phyloP scores from a whole-genome alignment of 2,797 vertebrate genomes.

The Hemibagrus guttatus region DNA sequence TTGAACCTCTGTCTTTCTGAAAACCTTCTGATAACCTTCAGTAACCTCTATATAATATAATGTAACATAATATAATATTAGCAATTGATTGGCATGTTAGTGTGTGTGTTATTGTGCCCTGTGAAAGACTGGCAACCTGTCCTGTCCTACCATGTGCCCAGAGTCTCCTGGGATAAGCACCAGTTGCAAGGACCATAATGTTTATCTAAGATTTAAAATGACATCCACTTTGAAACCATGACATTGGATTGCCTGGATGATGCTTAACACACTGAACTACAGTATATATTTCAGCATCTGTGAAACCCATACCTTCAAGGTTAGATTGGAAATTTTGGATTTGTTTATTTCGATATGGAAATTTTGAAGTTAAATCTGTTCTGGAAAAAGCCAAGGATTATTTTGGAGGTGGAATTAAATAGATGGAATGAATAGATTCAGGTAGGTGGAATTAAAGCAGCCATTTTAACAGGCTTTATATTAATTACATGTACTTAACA shows the following conservation, averaged over 20 bases:
- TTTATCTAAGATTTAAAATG: background rate
- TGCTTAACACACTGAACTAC: background rate
- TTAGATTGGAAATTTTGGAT: background rate
- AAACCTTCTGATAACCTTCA: too few species aligned
- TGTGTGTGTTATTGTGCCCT: too few species aligned
- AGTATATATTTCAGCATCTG: background rate
- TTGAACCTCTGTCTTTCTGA: too few species aligned
- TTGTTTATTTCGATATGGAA: too few species aligned
- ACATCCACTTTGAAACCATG: background rate
- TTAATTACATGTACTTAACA: background rate
- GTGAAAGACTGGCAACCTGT: too few species aligned
- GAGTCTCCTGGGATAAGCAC: too few species aligned
- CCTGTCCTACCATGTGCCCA: too few species aligned
- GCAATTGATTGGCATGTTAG: too few species aligned
- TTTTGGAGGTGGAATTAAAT: background rate
- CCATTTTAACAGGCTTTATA: background rate
- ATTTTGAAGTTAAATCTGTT: background rate
- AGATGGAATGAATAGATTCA: background rate
- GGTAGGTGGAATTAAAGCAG: background rate
- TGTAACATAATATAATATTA: too few species aligned
- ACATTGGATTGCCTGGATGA: background rate
- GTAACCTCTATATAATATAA: too few species aligned
- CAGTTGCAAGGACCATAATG: background rate
- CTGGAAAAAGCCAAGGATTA: background rate
- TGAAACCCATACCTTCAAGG: background rate